phyloP scores from a whole-genome alignment of 1,140 invertebrate genomes.

The Pogonomyrmex barbatus region DNA sequence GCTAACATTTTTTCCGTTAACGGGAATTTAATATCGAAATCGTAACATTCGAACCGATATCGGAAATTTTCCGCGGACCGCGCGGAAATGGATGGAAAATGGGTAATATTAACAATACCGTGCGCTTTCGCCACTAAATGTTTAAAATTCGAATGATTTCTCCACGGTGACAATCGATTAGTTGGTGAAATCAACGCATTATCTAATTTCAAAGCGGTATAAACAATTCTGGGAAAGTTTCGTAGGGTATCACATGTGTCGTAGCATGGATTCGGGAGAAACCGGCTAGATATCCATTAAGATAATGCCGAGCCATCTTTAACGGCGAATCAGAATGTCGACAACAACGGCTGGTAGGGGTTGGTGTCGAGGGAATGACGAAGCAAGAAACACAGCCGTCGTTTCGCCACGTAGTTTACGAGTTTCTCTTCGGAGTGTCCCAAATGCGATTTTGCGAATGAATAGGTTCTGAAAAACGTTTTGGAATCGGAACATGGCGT shows the following conservation, averaged over 20 bases:
- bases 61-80: conserved; percentile 47
- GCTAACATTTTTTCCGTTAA: conserved; percentile 33
- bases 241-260: neutral
- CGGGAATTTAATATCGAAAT: conserved; percentile 54
- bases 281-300: conserved; percentile 77
- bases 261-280: conserved; percentile 26
- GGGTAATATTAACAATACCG: conserved; percentile 48
- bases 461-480: conserved; percentile 75
- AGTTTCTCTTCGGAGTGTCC: conserved; percentile 63
- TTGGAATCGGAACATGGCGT: conserved; percentile 13
- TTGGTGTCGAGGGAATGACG: conserved; percentile 63
- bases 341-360: conserved; percentile 54
- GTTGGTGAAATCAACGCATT: neutral
- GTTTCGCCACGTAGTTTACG: conserved; percentile 74
- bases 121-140: neutral
- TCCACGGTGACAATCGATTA: neutral
- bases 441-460: conserved; percentile 66
- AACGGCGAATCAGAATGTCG: conserved; percentile 77
- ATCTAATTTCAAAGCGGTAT: neutral
- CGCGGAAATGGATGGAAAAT: conserved; percentile 53
- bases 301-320: conserved; percentile 74
- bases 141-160: conserved; percentile 45
- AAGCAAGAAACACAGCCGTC: conserved; percentile 71
- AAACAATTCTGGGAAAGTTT: conserved; percentile 14
- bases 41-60: conserved; percentile 48